Evolutionary conservation across 2,888 invertebrate species (phyloP), one percentile per base, ranked within the genome.

Genomic region (Labia minor): DNA sequence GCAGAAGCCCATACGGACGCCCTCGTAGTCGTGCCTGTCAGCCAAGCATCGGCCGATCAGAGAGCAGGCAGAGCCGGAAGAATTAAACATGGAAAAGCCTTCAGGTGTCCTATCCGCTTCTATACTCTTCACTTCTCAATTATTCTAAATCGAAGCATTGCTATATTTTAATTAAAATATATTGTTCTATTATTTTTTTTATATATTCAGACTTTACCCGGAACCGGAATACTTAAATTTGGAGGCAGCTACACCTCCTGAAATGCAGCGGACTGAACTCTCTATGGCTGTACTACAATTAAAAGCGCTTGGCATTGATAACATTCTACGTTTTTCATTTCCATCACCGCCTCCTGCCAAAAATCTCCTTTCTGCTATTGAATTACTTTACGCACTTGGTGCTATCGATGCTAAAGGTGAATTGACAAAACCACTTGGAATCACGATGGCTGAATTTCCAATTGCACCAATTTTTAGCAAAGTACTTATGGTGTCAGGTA

Each of bases 51-150:
- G 49, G 96, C 97, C 0, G 82, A 86, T 68, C 97, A 98, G 76
- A 81, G 98, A 68, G 92, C 96, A 0, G 98, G 98, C 0, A 81
- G 98, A 65, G 93, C 95, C 1, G 98, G 97, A 0, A 81, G 98
- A 63, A 84, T 91, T 10, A 80, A 85, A 63, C 81, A 88, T 0
- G 98, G 98, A 65, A 91, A 92, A 78, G 89, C 90, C 0, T 97
- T 88, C 74, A 81, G 88, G 87, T 88, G n/a, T 75, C 71, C 14
- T 19, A 0, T 64, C 66, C 67, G n/a, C 68, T 64, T 63, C 21
- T 64, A 10, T 26, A 6, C 26, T 26, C n/a, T 26, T 26, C 26
- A 3, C 26, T 26, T 26, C 4, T 26, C 26, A 26, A 26, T 26
- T 26, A 26, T 8, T 26, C 8, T 26, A 3, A 26, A 26, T 26